Evolutionary conservation across 2,113 vertebrate genomes (phyloP).

Genomic region (Rhinoptilus africanus): DNA sequence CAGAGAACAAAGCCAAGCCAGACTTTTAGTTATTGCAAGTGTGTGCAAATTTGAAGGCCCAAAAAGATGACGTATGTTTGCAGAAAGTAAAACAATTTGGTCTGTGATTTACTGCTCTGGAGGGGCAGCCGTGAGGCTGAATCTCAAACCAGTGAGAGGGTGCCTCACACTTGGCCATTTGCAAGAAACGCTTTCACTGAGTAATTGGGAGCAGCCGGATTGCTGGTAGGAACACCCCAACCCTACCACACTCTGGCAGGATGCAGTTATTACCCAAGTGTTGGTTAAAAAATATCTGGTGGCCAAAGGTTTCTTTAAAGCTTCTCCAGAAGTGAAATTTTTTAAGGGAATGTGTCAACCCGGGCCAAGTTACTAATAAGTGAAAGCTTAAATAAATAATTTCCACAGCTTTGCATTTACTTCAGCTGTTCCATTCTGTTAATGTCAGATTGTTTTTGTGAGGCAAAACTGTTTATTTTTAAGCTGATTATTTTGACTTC

Average conservation of each 20-base stretch:
- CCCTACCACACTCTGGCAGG: rapidly evolving
- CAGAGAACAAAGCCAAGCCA: neutral
- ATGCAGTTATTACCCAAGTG: neutral
- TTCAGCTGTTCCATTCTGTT: neutral
- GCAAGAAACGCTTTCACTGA: neutral
- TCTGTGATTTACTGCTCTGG: neutral
- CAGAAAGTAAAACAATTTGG: neutral
- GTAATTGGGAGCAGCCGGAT: rapidly evolving
- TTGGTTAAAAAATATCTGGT: neutral
- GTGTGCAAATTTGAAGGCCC: neutral
- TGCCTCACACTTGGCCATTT: neutral
- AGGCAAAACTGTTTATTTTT: neutral
- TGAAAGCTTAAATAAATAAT: neutral
- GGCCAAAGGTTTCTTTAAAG: neutral
- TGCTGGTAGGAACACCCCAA: neutral
- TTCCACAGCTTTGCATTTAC: neutral
- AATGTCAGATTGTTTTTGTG: neutral
- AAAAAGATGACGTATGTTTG: neutral
- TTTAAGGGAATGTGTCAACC: neutral
- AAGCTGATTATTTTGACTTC: neutral
- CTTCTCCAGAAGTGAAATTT: neutral
- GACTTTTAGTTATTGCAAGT: neutral
- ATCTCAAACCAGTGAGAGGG: neutral
- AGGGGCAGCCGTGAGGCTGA: neutral
- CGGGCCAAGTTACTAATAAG: neutral